Base-by-base conservation (phyloP, 2,888 invertebrate species). In the Gnatocerus cornutus region DNA sequence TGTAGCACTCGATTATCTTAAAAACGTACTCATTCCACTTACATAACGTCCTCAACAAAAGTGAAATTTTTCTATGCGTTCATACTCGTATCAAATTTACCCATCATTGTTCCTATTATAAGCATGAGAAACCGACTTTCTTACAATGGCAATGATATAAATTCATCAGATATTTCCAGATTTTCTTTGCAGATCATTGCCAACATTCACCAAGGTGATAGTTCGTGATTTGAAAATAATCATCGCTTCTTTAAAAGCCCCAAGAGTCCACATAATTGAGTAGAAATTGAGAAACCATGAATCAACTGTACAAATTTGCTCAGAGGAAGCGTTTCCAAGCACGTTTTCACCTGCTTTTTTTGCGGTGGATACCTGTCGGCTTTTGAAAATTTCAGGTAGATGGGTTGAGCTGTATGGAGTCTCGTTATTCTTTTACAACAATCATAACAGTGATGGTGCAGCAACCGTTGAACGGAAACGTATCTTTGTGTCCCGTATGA, bases 121-220 rank as follows among this genome's bases (percentile, higher is more conserved):
- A 55, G 39, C 13, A 59, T 59, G 59, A 30, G 59, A 59, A 59
- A 56, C 21, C 27, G 46, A 46, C 59, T 59, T 59, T 59, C 59
- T 33, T 43, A 27, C 43, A 33, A 33, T 33, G 10, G 6, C 41
- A 59, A 9, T 59, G 45, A 30, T 59, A 59, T 37, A 27, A 37
- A 39, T 37, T 41, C 6, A 12, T 41, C 41, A 41, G 4, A 7
- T n/a, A 41, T 55, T 55, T 16, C 37, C 8, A 13, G 43, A 58
- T 45, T 43, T 58, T 43, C 58, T 29, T 21, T 21, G 4, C 21
- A n/a, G n/a, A n/a, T 43, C 27, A 43, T 13, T 53, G 3, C 27
- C 9, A 6, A 27, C 56, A 13, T 56, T 48, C 33, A 10, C n/a
- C 29, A 10, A 50, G 30, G 50, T 50, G 50, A 50, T 50, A 29